A percentile compares a stretch with the other conserved stretches of the same genome.
Conservation (phyloP, 2,113 vertebrate genomes). For the Desmodus rotundus region DNA sequence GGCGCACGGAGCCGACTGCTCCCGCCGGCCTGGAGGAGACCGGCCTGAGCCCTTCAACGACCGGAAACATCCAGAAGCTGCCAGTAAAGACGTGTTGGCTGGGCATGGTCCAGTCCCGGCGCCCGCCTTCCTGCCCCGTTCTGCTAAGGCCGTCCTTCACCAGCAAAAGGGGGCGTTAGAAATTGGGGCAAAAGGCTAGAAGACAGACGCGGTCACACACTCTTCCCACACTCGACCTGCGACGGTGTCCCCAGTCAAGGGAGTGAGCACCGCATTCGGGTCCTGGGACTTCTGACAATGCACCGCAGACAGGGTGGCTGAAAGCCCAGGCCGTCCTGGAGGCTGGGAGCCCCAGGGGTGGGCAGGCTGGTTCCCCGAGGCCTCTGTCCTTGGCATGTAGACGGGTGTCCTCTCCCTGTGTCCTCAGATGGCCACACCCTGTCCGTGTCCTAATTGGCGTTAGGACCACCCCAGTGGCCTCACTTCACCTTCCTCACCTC, state of each 20-base stretch:
- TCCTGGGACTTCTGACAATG: background rate
- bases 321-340: background rate
- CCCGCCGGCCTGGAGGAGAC: accelerated
- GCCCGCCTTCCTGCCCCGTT: accelerated
- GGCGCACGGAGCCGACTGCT: accelerated
- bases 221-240: too few species aligned
- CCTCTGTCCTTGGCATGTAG: background rate
- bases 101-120: background rate
- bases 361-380: background rate
- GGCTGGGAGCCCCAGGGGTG: accelerated
- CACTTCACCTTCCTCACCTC: background rate
- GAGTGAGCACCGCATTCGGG: accelerated
- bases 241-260: accelerated
- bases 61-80: accelerated
- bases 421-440: accelerated
- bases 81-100: accelerated
- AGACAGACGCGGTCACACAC: accelerated
- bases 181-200: too few species aligned
- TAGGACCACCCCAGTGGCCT: background rate
- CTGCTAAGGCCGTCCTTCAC: background rate
- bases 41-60: accelerated
- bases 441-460: background rate
- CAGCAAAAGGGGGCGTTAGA: background rate
- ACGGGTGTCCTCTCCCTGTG: accelerated
- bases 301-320: accelerated